Conservation (phyloP, 2,888 invertebrate species). For the Troides oblongomaculatus region DNA sequence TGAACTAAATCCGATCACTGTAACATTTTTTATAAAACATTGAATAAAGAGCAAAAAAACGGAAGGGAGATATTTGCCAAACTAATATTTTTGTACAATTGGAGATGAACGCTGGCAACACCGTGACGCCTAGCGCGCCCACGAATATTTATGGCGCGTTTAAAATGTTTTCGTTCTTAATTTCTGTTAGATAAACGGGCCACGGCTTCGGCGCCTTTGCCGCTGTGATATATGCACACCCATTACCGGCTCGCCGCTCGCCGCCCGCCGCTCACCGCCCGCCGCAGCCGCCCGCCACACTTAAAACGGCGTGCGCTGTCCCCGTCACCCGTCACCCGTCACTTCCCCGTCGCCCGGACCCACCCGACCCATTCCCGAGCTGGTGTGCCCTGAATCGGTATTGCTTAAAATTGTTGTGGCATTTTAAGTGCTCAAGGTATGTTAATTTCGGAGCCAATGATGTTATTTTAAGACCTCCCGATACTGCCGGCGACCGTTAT, state of each 20-base stretch:
- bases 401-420: conserved; percentile 39
- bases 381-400: too few relatives aligned
- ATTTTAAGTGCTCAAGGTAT: conserved; percentile 62
- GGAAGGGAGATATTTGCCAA: too few relatives aligned
- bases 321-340: conserved; percentile 28
- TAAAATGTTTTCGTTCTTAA: conserved; percentile 75
- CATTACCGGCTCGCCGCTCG: conserved; percentile 51
- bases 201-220: conserved; percentile 65
- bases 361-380: neutral
- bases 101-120: conserved; percentile 50
- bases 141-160: conserved; percentile 65
- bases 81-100: too few relatives aligned
- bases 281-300: conserved; percentile 38
- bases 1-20: too few relatives aligned
- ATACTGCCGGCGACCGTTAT: conserved; percentile 12
- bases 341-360: conserved; percentile 18
- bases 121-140: conserved; percentile 51
- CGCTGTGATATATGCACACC: conserved; percentile 61
- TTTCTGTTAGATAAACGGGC: conserved; percentile 70
- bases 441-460: conserved; percentile 57
- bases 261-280: conserved; percentile 41
- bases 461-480: conserved; percentile 55
- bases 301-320: conserved; percentile 47
- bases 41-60: too few relatives aligned
- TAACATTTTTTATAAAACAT: too few relatives aligned